Evolutionary conservation across 2,888 invertebrate genomes (phyloP).

Genomic region (Allygus modestus): DNA sequence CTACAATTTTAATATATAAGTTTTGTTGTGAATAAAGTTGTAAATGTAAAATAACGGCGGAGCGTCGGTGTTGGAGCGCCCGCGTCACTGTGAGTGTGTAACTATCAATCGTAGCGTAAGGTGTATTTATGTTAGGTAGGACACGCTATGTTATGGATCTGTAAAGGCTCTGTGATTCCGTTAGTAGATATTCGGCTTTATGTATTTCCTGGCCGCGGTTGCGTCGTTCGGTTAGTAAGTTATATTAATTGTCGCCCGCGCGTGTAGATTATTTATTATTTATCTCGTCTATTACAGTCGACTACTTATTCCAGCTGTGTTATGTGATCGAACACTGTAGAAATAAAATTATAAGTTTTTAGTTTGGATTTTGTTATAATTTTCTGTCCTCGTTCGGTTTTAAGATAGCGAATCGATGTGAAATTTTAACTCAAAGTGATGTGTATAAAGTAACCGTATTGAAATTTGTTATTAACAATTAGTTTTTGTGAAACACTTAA

Average conservation of each 20-base stretch:
- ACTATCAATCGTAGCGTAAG: slow-evolving; percentile 44
- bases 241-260: slow-evolving; percentile 39
- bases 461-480: not conserved
- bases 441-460: not conserved
- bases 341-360: not conserved
- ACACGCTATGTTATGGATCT: slow-evolving; percentile 41
- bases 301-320: slow-evolving; percentile 23
- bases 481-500: slow-evolving; percentile 1
- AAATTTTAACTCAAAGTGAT: slow-evolving; percentile 28
- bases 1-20: slow-evolving; percentile 58
- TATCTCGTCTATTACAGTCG: slow-evolving; percentile 3
- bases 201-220: slow-evolving; percentile 4
- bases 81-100: slow-evolving; percentile 24
- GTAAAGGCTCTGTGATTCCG: slow-evolving; percentile 43
- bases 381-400: not conserved
- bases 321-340: slow-evolving; percentile 23
- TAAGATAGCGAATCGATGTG: slow-evolving; percentile 9
- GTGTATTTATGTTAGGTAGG: slow-evolving; percentile 55
- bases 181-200: slow-evolving; percentile 52
- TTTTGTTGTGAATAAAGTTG: slow-evolving; percentile 61
- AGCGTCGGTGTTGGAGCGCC: not conserved
- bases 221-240: slow-evolving; percentile 35
- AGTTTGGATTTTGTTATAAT: not conserved
- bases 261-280: slow-evolving; percentile 38
- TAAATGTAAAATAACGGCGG: slow-evolving; percentile 40